These are phyloP conservation scores for Napeogenes sylphis DNA, from an alignment of 2,888 invertebrate genomes.

Conservation along the genomic window DNA sequence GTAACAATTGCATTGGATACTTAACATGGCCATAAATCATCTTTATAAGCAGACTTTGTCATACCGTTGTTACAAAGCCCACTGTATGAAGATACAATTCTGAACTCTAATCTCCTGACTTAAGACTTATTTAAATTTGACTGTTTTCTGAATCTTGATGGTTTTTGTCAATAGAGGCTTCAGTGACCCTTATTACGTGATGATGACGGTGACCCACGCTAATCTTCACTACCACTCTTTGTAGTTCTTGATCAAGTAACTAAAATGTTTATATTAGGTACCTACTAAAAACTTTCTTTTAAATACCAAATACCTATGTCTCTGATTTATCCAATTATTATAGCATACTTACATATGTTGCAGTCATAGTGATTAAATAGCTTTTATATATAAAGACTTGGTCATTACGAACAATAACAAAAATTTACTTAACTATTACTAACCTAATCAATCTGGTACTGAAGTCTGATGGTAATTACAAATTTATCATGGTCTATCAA, in stretches of 20 bases:
- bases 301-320: no score
- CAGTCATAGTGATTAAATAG: no score
- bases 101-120: slow-evolving; percentile 43
- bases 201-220: slow-evolving; percentile 30
- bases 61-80: slow-evolving; percentile 63
- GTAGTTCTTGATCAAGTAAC: slow-evolving; percentile 7
- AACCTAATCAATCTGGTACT: no score
- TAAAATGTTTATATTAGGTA: no score
- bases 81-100: slow-evolving; percentile 30
- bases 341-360: no score
- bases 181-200: slow-evolving; percentile 36
- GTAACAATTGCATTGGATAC: slow-evolving; percentile 75
- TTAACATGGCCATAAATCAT: slow-evolving; percentile 75
- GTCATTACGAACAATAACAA: no score
- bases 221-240: slow-evolving; percentile 1
- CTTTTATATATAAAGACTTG: no score
- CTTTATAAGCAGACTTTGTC: slow-evolving; percentile 75
- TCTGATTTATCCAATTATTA: no score
- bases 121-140: slow-evolving; percentile 28
- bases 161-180: slow-evolving; percentile 23
- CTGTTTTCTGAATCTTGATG: slow-evolving; percentile 22
- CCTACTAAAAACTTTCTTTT: no score
- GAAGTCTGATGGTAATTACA: no score
- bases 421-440: no score
- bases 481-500: no score